Percentiles rank a stretch among this genome's conserved stretches.
These are phyloP conservation scores for Chymomyza procnemis DNA, from an alignment of 2,888 invertebrate genomes.

Conservation along the genomic window DNA sequence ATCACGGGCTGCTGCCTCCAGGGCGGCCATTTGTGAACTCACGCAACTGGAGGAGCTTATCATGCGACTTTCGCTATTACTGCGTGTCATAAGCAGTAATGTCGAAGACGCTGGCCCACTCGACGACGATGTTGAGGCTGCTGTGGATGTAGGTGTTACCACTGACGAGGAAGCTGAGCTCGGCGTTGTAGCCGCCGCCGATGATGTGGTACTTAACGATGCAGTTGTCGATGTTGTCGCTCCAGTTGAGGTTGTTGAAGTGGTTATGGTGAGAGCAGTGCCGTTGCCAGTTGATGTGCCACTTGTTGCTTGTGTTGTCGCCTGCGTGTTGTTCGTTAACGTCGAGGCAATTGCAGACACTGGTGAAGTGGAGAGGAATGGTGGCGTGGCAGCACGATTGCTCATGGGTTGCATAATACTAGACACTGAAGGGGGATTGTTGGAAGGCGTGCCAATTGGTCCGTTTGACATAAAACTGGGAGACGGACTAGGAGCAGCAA, in stretches of 20 bases:
- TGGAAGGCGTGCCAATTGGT: slow-evolving; percentile 80
- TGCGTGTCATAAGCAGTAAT: slow-evolving; percentile 34
- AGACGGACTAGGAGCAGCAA: slow-evolving; percentile 79
- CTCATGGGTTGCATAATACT: slow-evolving; percentile 81
- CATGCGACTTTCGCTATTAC: slow-evolving; percentile 41
- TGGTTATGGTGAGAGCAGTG: slow-evolving; percentile 38
- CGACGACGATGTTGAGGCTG: slow-evolving; percentile 52
- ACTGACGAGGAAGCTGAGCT: slow-evolving; percentile 55
- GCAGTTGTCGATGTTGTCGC: slow-evolving; percentile 44
- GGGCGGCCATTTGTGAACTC: slow-evolving; percentile 86
- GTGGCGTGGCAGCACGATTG: slow-evolving; percentile 80
- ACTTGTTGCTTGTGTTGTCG: slow-evolving; percentile 67
- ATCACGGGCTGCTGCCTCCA: slow-evolving; percentile 84
- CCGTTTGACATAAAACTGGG: slow-evolving; percentile 79
- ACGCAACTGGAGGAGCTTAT: slow-evolving; percentile 79
- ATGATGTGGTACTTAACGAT: slow-evolving; percentile 47
- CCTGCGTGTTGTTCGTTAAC: slow-evolving; percentile 62
- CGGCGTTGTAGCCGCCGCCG: slow-evolving; percentile 55
- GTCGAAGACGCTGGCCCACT: slow-evolving; percentile 35
- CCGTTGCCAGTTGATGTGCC: slow-evolving; percentile 57
- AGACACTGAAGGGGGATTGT: slow-evolving; percentile 82
- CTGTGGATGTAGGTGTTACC: slow-evolving; percentile 55
- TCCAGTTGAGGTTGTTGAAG: slow-evolving; percentile 27
- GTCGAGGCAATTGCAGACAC: slow-evolving; percentile 59
- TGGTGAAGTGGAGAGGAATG: slow-evolving; percentile 77